Base-by-base conservation (phyloP, 2,797 vertebrate species). In the Enteromius radiatus region DNA sequence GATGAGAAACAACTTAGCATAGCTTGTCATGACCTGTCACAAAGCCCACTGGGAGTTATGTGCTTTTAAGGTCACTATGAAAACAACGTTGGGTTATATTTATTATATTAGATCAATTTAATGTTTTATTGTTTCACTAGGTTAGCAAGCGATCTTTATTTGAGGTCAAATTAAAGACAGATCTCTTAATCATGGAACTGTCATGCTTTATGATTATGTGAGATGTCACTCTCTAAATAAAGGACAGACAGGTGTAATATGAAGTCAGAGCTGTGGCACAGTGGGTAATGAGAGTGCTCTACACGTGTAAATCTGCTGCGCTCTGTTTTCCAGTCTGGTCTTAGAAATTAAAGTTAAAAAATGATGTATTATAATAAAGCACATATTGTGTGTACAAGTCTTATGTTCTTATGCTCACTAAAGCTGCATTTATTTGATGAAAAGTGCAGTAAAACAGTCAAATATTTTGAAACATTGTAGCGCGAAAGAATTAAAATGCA, bases 1-100 rank as follows among this genome's bases (percentile, higher is more conserved):
- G 75, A 80, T 41, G 84, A 67, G 84, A 86, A 85, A 81, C 84
- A 85, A 84, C 85, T 87, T 85, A 71, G 76, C 76, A 64, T 70
- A 82, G 52, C 87, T 76, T 88, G 87, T 82, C 76, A 78, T 59
- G 87, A 87, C 87, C 85, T 85, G 85, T 85, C 85, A 84, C 36
- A 28, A 78, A 82, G 26, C 61, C 76, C 76, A 69, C 81, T 14
- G 70, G 70, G 81, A 65, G 71, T 65, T 38, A 38, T 26, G 5
- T 84, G 85, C 75, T 76, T 75, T 80, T 47, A 68, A 73, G 11
- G 36, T 33, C 59, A 43, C 38, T n/a, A 78, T 76, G 59, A 82
- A 86, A 82, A 74, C 84, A 82, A 64, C 41, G 41, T 9, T 68
- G 5, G 71, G 54, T 41, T 47, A 8, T 77, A n/a, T 33, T 31